A percentile compares a stretch with the other conserved stretches of the same genome.
Evolutionary conservation across 1,140 invertebrate genomes (phyloP).

Genomic region (Drosophila nigromelanica): DNA sequence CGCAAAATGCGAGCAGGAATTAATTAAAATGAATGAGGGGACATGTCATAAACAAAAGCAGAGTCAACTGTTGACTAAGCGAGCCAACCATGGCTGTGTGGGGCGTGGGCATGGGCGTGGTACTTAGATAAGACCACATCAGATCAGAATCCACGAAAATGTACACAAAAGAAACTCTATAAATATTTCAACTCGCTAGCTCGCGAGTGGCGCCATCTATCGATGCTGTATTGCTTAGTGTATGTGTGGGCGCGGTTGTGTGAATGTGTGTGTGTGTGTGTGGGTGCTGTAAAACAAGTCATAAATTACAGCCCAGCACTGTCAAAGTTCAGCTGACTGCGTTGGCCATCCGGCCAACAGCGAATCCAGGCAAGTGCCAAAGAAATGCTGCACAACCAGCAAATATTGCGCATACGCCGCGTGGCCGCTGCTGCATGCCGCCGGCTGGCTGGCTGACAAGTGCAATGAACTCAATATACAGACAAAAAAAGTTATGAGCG

Average conservation of each 20-base stretch:
- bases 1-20: constrained; percentile 75
- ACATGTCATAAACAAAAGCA: constrained; percentile 79
- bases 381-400: constrained; percentile 79
- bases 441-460: constrained; percentile 51
- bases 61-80: constrained; percentile 80
- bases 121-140: constrained; percentile 76
- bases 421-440: constrained; percentile 47
- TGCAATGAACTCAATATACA: constrained; percentile 76
- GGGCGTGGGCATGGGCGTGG: constrained; percentile 43
- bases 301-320: constrained; percentile 74
- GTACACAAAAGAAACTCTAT: constrained; percentile 77
- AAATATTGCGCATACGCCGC: constrained; percentile 81
- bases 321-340: constrained; percentile 80
- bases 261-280: constrained; percentile 38
- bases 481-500: constrained; percentile 61
- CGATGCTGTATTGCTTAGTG: constrained; percentile 46
- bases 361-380: constrained; percentile 66
- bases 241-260: constrained; percentile 5
- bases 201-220: constrained; percentile 76
- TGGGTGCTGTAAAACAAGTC: constrained; percentile 80
- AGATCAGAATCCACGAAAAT: constrained; percentile 60
- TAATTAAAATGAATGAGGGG: constrained; percentile 83
- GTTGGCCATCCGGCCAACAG: constrained; percentile 60
- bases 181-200: constrained; percentile 75
- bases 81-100: constrained; percentile 26